Base-by-base conservation (phyloP, 2,113 vertebrate species). In the Crotalus helleri region DNA sequence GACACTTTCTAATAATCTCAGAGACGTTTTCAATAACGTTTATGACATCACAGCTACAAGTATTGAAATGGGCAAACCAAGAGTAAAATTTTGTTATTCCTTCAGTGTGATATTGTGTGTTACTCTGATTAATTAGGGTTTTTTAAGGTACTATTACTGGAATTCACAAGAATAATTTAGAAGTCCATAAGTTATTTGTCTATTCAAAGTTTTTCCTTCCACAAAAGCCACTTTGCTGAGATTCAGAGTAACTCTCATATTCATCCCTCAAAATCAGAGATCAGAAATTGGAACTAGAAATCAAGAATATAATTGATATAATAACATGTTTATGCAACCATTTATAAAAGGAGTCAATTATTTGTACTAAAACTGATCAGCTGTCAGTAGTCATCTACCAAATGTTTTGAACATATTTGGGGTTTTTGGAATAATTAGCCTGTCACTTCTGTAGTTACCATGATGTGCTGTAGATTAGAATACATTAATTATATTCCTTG, bases 41-140 rank as follows among this genome's bases (percentile, higher is more conserved):
- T 88, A 0, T 0, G 1, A 2, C 0, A 5, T 69, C 55, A 64
- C n/a, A 54, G 13, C 0, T 44, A 0, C 0, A n/a, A 0, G 5
- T 13, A 1, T 29, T 51, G 0, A 26, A 11, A 1, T 4, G 81
- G 0, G 86, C 23, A 81, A 49, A 39, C 7, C 26, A 46, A 26
- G 53, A 81, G 53, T 49, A n/a, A 85, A 85, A 87, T 54, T 53
- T 2, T 39, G n/a, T 87, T 81, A n/a, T 87, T 1, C 39, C 5
- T 44, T 33, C 19, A 54, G 29, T 29, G 44, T 3, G 0, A 23
- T 54, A 54, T n/a, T 13, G 55, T 1, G 55, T 69, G 23, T 90
- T 10, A 53, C 54, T 58, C 24, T 85, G 29, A 10, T 29, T 49
- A 89, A 87, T 94, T 92, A 95, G 87, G 69, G 17, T 87, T 94